Conservation (phyloP, 2,888 invertebrate species). For the Chymomyza amoena region DNA sequence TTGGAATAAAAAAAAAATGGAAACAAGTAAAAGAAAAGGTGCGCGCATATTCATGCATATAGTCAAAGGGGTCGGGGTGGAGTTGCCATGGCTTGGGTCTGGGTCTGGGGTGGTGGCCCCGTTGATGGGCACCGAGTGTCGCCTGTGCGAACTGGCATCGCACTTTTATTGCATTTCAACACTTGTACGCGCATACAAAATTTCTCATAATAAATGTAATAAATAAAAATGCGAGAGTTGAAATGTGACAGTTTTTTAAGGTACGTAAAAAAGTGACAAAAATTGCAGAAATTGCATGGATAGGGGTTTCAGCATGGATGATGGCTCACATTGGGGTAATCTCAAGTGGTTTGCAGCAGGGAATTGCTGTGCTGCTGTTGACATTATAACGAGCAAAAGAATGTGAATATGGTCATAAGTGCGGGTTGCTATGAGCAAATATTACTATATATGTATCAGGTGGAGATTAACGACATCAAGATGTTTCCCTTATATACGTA, state of each 20-base stretch:
- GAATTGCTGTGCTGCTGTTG: neutral
- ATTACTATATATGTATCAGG: neutral
- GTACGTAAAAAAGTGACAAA: constrained; percentile 12
- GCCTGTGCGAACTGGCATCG: constrained; percentile 53
- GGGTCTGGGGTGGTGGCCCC: neutral
- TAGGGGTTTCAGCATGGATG: neutral
- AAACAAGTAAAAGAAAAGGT: constrained; percentile 51
- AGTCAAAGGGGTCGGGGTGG: constrained; percentile 18
- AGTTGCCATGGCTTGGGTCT: constrained; percentile 15
- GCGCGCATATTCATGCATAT: constrained; percentile 69
- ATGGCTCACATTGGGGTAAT: neutral
- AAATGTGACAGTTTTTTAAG: constrained; percentile 68
- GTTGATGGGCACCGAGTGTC: constrained; percentile 9
- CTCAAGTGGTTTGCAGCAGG: neutral
- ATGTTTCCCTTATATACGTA: neutral
- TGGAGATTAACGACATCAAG: neutral
- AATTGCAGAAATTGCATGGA: neutral
- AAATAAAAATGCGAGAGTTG: constrained; percentile 71
- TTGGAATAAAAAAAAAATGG: constrained; percentile 29
- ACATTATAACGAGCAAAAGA: neutral
- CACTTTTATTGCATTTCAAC: constrained; percentile 73
- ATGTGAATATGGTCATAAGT: neutral
- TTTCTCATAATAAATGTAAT: constrained; percentile 74
- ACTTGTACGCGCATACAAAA: constrained; percentile 70
- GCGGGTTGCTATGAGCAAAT: neutral